Base-by-base conservation (phyloP, 2,888 invertebrate species). In the Phytoseiulus persimilis region DNA sequence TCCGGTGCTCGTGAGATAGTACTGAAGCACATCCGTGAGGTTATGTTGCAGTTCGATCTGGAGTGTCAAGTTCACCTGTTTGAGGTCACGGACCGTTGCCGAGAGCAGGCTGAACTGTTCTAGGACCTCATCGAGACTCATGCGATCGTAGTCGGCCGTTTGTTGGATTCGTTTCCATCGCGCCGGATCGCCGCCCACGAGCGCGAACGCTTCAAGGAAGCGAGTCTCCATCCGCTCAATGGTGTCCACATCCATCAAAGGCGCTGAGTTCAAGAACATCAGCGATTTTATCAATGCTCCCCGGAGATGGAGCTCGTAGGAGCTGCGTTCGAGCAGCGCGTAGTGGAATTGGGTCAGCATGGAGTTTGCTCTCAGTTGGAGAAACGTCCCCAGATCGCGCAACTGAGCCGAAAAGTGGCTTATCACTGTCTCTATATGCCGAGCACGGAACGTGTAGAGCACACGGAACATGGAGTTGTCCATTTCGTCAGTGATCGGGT, bases 401-500 rank as follows among this genome's bases (percentile, higher is more conserved):
- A 87, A 32, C 87, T 87, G 32, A n/a, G 32, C 45, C 14, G 87
- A 39, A 23, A 87, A 87, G 28, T 39, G 39, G 31, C 32, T 45
- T 33, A 33, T 45, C 11, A 87, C 87, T 23, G 87, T 87, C 87
- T 87, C 87, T n/a, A 87, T 33, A 31, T 87, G 31, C 39, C 87
- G 87, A 33, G 87, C 87, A n/a, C 87, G 87, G 45, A 87, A 87
- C 45, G 87, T 87, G 33, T 39, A 33, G 5, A 87, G 32, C n/a
- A 39, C 33, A 0, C 87, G 87, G n/a, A 87, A 31, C 87, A 87
- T 87, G 3, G 45, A n/a, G 33, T 32, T 87, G 33, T 87, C 87
- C 87, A 87, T n/a, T 45, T 87, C 87, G 65, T 65, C 65, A 18
- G 65, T 65, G 5, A 65, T 65, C 65, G 65, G 65, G 28, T 65